Evolutionary conservation across 2,888 invertebrate species (phyloP).

Genomic region (Podotricha telesiphe): DNA sequence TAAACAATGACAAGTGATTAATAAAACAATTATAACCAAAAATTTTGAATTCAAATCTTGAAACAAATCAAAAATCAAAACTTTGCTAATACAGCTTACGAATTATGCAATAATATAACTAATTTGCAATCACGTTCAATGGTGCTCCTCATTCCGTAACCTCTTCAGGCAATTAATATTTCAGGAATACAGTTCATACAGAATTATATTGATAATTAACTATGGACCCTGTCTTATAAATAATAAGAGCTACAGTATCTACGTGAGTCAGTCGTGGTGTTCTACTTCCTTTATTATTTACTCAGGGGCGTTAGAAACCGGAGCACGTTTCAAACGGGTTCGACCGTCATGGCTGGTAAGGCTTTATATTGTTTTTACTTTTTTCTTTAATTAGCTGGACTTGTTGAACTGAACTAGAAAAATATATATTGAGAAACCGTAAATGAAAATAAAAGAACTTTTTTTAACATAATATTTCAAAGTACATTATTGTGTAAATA

Average conservation of each 20-base stretch:
- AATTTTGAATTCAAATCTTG: background rate
- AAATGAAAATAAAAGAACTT: constrained; percentile 32
- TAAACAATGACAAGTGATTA: background rate
- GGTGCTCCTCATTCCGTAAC: constrained; percentile 38
- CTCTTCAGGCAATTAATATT: constrained; percentile 49
- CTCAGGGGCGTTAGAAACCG: constrained; percentile 53
- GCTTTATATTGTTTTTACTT: constrained; percentile 62
- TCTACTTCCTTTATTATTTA: constrained; percentile 53
- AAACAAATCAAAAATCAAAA: background rate
- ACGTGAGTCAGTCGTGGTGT: constrained; percentile 30
- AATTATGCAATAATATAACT: constrained; percentile 43
- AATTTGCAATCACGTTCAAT: constrained; percentile 51
- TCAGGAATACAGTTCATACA: constrained; percentile 41
- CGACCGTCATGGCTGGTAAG: constrained; percentile 50
- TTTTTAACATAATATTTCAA: constrained; percentile 3
- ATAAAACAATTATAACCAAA: background rate
- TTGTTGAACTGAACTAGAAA: constrained; percentile 48
- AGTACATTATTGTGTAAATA: background rate
- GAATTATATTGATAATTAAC: constrained; percentile 35
- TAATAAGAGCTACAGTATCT: constrained; percentile 35
- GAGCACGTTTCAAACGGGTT: constrained; percentile 58
- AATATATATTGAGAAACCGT: constrained; percentile 50
- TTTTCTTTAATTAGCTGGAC: constrained; percentile 62
- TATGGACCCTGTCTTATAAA: constrained; percentile 21
- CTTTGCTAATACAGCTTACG: constrained; percentile 53